phyloP scores from a whole-genome alignment of 2,888 invertebrate species.

The Eumerus sabulonum region DNA sequence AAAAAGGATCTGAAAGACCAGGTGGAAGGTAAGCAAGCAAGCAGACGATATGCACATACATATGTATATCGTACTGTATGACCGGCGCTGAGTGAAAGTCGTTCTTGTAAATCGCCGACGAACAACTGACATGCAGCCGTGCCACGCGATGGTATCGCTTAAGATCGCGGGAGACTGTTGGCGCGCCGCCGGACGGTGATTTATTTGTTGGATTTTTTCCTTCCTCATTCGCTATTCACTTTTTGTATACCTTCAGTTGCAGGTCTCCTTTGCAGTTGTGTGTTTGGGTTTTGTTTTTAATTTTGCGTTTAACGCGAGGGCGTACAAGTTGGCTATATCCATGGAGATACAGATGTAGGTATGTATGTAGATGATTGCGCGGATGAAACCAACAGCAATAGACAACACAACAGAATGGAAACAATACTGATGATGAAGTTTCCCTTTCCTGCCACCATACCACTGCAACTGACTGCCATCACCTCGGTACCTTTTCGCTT shows the following conservation, averaged over 20 bases:
- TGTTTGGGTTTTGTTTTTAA: conserved; percentile 44
- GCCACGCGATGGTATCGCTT: conserved; percentile 54
- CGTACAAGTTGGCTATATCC: conserved; percentile 1
- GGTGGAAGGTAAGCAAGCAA: conserved; percentile 17
- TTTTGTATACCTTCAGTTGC: conserved; percentile 1
- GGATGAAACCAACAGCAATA: conserved; percentile 38
- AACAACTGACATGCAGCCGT: conserved; percentile 63
- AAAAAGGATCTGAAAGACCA: conserved; percentile 11
- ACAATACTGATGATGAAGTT: conserved; percentile 48
- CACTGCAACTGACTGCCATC: too few relatives aligned
- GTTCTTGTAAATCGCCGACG: conserved; percentile 62
- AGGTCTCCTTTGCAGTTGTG: conserved; percentile 25
- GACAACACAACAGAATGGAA: conserved; percentile 31
- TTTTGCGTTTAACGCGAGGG: conserved; percentile 52
- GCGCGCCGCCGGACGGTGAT: conserved; percentile 67
- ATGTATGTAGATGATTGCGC: neutral
- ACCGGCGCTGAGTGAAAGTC: conserved; percentile 46
- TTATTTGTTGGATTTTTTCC: conserved; percentile 48
- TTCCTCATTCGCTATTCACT: conserved; percentile 1
- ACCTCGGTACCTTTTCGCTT: too few relatives aligned
- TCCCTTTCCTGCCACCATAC: too few relatives aligned
- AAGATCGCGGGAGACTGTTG: conserved; percentile 57
- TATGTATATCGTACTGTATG: neutral
- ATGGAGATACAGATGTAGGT: neutral
- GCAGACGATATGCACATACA: conserved; percentile 7